These are phyloP conservation scores for Porites lobata DNA, from an alignment of 92 coral and sea anemone genomes.

Conservation along the genomic window DNA sequence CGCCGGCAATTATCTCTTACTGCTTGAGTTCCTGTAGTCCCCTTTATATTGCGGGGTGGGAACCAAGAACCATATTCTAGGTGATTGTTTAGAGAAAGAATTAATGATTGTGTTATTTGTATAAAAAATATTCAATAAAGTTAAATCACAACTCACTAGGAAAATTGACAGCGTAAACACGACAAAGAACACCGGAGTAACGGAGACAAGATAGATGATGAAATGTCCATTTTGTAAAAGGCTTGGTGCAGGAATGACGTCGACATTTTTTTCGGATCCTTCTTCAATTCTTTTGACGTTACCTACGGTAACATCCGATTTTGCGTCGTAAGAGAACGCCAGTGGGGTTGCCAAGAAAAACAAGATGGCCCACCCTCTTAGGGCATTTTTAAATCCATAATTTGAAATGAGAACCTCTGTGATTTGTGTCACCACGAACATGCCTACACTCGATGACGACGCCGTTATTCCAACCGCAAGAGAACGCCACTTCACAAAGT, in stretches of 20 bases:
- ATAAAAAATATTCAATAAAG: no score
- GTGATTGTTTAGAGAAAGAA: no score
- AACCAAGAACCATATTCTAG: no score
- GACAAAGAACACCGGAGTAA: neutral
- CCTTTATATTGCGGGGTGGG: no score
- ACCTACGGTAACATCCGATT: no score
- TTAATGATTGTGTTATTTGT: no score
- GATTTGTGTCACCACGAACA: constrained; percentile 40
- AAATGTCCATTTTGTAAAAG: neutral
- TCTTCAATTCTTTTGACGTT: neutral
- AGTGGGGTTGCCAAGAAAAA: neutral
- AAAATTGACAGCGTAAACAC: neutral
- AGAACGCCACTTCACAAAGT: constrained; percentile 58
- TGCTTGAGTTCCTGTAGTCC: no score
- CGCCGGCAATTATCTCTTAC: no score
- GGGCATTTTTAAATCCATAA: constrained; percentile 36
- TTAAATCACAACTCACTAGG: neutral
- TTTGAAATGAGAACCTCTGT: constrained; percentile 27
- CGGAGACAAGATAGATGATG: neutral
- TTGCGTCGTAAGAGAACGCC: no score
- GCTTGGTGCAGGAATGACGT: neutral
- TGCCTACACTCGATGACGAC: constrained; percentile 50
- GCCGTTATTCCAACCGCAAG: constrained; percentile 52
- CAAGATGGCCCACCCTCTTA: constrained; percentile 15
- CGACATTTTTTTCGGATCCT: neutral